Evolutionary conservation across 2,113 vertebrate species (phyloP), one percentile per base, ranked within the genome.

Genomic region (Gila orcuttii): DNA sequence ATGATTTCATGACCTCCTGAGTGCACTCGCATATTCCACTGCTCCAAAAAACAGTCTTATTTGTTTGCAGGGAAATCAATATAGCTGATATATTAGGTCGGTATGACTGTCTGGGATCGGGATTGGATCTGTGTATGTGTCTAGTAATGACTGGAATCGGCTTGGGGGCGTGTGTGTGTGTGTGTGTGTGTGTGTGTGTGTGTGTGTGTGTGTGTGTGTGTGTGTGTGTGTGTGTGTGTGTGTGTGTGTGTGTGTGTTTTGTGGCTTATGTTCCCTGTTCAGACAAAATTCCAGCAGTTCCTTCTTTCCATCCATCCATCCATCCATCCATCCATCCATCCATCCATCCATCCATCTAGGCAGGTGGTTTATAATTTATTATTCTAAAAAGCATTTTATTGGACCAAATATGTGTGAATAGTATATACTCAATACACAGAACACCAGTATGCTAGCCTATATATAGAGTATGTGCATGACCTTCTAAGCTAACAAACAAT

Each of bases 51-150:
- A 42, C 64, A 83, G 66, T 25, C 68, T 94, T 93, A 93, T 95
- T 94, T 93, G 90, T 90, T 91, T 89, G 89, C 81, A 83, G 88
- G 93, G 91, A 91, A 94, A 95, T 95, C 94, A 94, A 95, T 95
- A 94, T 92, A 87, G 92, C 90, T 94, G 94, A 95, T 93, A 93
- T 94, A 94, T 94, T 92, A 90, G 92, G 88, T 89, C 90, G 93
- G 93, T 94, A 94, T 93, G 93, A 93, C 90, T 93, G 92, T 91
- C 88, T 94, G 93, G 93, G 93, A 93, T 91, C 85, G 86, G 91
- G 93, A 93, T 87, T 90, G 91, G 92, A 94, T 91, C 78, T 82
- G 33, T 81, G 39, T 57, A 21, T 74, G 71, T 82, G 21, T 86
- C 57, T 59, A 42, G 91, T 93, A 93, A 94, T 93, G 92, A 89